Base-by-base conservation (phyloP, 64 coral and sea anemone species). In the Anthopleura sola region DNA sequence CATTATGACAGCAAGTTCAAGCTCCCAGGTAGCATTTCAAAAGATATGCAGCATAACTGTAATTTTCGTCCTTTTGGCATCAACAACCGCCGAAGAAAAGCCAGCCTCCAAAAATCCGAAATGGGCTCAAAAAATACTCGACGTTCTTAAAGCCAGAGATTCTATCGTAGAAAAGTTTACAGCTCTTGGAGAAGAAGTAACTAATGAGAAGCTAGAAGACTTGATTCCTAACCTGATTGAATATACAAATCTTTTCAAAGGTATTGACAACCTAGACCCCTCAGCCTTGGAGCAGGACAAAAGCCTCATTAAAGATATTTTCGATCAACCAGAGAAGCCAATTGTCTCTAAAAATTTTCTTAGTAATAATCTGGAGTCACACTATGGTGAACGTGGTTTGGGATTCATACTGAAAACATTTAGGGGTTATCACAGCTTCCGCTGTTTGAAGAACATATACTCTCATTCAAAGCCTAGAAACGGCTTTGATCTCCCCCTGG, bases 331-430 rank as follows among this genome's bases (percentile, higher is more conserved):
- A 66, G 60, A 66, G 23, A 66, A 9, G 60, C 60, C 60, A 1
- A 66, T 66, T 66, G 60, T 66, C 23, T 23, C n/a, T 66, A 28
- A 28, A n/a, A 21, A 66, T 28, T 66, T 66, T 66, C 60, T 5
- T 11, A 66, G 86, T 12, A 78, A 51, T 18, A 87, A 79, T 51
- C 37, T 87, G 34, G 75, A 78, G 37, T 24, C 49, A 13, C 10
- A 79, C 26, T 87, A 87, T 58, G 55, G 1, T 37, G 20, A 24
- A 0, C 69, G 75, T 55, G 86, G 86, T 8, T 44, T 87, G 19
- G 86, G 86, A 58, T 87, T 87, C 75, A 0, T 87, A 26, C 21
- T 87, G 1, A 87, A 87, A 37, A 60, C 86, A 14, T 24, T 79
- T 3, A 78, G 57, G 51, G 37, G n/a, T 16, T 66, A 66, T n/a